Percentiles rank a stretch among this genome's conserved stretches.
These are phyloP conservation scores for Grapholita molesta DNA, from an alignment of 1,140 invertebrate genomes.

Conservation along the genomic window DNA sequence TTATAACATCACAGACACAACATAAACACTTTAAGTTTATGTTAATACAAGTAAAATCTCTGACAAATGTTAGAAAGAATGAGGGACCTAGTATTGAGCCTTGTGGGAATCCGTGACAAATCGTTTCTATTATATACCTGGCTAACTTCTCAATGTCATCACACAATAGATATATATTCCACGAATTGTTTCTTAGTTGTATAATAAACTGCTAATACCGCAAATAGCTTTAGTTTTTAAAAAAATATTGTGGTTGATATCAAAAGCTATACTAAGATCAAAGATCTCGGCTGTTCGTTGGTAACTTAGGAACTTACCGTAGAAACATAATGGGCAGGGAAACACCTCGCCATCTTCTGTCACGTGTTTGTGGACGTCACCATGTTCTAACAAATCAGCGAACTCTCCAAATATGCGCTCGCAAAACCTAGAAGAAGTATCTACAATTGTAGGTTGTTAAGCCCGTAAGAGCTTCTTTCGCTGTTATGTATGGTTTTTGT, in stretches of 20 bases:
- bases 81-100: background rate
- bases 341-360: slow-evolving; percentile 50
- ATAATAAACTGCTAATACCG: too few species aligned
- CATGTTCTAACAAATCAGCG: slow-evolving; percentile 44
- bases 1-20: too few species aligned
- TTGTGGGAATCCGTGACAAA: background rate
- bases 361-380: slow-evolving; percentile 55
- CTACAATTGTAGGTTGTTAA: too few species aligned
- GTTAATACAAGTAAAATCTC: background rate
- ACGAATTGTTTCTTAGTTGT: background rate
- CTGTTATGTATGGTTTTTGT: too few species aligned
- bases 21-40: too few species aligned
- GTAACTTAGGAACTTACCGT: slow-evolving; percentile 40
- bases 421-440: slow-evolving; percentile 51
- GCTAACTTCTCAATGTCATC: too few species aligned
- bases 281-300: background rate
- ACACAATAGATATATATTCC: background rate
- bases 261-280: too few species aligned
- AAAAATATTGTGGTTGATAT: too few species aligned
- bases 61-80: background rate
- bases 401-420: slow-evolving; percentile 43
- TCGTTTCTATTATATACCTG: background rate
- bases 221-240: too few species aligned
- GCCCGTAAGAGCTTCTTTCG: too few species aligned
- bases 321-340: slow-evolving; percentile 61